Evolutionary conservation across 2,113 vertebrate species (phyloP).

Genomic region (Canis aureus): DNA sequence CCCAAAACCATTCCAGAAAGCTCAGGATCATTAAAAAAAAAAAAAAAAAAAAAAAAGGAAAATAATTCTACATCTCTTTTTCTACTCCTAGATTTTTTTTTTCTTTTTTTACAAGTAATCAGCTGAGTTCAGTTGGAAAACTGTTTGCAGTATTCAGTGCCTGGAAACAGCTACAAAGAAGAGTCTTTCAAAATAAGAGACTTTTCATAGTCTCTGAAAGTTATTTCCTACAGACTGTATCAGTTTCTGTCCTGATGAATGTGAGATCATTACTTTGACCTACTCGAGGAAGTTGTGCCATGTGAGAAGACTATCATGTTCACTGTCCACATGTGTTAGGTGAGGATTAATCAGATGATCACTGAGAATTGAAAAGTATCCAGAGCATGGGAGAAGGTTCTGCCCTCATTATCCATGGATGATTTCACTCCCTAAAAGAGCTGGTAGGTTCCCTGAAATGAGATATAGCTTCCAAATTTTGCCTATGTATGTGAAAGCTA

Average conservation of each 20-base stretch:
- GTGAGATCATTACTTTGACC: neutral
- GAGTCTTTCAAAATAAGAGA: slow-evolving; percentile 46
- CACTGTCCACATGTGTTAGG: neutral
- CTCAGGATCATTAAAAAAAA: neutral
- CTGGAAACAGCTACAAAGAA: neutral
- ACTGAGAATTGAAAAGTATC: neutral
- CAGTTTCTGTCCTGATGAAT: neutral
- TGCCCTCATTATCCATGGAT: neutral
- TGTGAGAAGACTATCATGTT: neutral
- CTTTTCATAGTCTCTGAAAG: neutral
- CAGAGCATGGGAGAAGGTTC: neutral
- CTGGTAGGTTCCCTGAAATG: slow-evolving; percentile 38
- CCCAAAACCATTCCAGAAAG: slow-evolving; percentile 41
- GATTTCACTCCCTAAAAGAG: neutral
- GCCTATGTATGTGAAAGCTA: slow-evolving; percentile 16
- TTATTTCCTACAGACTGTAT: neutral
- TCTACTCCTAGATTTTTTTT: neutral
- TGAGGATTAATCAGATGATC: slow-evolving; percentile 21
- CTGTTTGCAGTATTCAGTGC: neutral
- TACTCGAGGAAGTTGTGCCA: neutral
- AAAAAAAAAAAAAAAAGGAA: neutral
- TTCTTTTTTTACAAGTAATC: neutral
- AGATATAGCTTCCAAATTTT: neutral
- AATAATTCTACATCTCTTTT: slow-evolving; percentile 55
- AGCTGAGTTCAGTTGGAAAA: slow-evolving; percentile 45